phyloP scores from a whole-genome alignment of 2,888 invertebrate species.

The Agrochola litura region DNA sequence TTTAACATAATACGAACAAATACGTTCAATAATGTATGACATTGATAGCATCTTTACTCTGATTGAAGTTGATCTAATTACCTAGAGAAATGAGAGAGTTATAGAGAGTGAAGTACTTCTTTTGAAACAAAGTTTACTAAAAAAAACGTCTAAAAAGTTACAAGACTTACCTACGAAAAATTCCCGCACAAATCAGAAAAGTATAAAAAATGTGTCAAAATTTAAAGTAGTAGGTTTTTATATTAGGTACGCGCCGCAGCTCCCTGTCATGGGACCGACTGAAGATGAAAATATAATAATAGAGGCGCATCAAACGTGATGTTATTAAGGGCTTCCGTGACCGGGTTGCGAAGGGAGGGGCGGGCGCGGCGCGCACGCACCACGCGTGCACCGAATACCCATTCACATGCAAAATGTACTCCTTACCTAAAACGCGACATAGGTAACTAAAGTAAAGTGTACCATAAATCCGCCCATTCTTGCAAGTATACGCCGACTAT shows the following conservation, averaged over 20 bases:
- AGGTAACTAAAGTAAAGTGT: slow-evolving; percentile 70
- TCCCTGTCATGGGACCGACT: slow-evolving; percentile 86
- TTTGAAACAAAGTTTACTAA: background rate
- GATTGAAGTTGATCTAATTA: background rate
- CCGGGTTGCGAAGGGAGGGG: slow-evolving; percentile 78
- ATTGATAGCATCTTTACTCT: background rate
- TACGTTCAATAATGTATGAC: background rate
- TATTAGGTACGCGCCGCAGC: slow-evolving; percentile 77
- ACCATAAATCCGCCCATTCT: slow-evolving; percentile 75
- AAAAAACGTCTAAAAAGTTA: background rate
- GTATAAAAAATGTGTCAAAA: slow-evolving; percentile 70
- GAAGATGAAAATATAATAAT: slow-evolving; percentile 90
- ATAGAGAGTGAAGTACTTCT: background rate
- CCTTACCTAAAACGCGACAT: slow-evolving; percentile 77
- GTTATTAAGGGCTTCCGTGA: slow-evolving; percentile 90
- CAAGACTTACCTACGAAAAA: slow-evolving; percentile 8
- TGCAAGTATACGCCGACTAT: slow-evolving; percentile 64
- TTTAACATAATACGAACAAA: background rate
- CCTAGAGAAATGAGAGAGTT: background rate
- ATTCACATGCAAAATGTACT: slow-evolving; percentile 87
- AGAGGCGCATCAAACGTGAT: slow-evolving; percentile 91
- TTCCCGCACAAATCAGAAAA: slow-evolving; percentile 60
- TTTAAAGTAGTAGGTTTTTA: slow-evolving; percentile 73
- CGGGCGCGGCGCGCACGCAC: slow-evolving; percentile 81
- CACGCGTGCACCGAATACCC: slow-evolving; percentile 84